Evolutionary conservation across 2,797 vertebrate genomes (phyloP), one percentile per base, ranked within the genome.

Genomic region (Eleutherodactylus coqui): DNA sequence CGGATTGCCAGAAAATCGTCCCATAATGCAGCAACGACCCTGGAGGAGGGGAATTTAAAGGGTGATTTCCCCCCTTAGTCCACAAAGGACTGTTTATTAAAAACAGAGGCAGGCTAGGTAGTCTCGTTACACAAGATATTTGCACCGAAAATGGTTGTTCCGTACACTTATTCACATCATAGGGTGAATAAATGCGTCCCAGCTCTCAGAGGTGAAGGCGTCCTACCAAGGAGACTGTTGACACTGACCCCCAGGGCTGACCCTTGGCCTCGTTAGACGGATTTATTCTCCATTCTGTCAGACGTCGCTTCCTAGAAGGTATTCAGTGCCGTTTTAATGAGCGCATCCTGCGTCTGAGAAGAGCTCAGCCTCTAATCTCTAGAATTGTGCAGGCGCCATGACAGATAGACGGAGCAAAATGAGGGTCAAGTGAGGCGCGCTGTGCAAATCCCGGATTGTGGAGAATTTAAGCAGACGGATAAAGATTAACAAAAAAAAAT

Each of bases 401-500:
- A 83, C 60, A 58, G 75, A 43, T 5, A 78, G 64, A 62, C 9
- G 11, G 27, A 83, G 62, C 60, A 47, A 77, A 41, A 70, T 45
- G 72, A 82, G 85, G 85, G 85, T 87, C 41, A 83, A 62, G 55
- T 8, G 8, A 72, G 67, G 75, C 64, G 24, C 29, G 9, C 53
- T 38, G 14, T 53, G 49, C 24, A 83, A 87, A 83, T 79, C 81
- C 67, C 16, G 49, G 75, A 87, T 83, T 87, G 75, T 53, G 75
- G 27, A 43, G 72, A 70, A 64, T 62, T 83, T 72, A 49, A 53
- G 38, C 64, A 45, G 64, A 29, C 0, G 75, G 62, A 79, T 62
- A 79, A 83, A 77, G 86, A 87, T 79, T 87, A 87, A 27, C n/a
- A 41, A 34, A 73, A 72, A 38, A 67, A 76, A 58, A 34, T 21